Conservation (phyloP, 64 coral and sea anemone species). For the Orbicella faveolata region DNA sequence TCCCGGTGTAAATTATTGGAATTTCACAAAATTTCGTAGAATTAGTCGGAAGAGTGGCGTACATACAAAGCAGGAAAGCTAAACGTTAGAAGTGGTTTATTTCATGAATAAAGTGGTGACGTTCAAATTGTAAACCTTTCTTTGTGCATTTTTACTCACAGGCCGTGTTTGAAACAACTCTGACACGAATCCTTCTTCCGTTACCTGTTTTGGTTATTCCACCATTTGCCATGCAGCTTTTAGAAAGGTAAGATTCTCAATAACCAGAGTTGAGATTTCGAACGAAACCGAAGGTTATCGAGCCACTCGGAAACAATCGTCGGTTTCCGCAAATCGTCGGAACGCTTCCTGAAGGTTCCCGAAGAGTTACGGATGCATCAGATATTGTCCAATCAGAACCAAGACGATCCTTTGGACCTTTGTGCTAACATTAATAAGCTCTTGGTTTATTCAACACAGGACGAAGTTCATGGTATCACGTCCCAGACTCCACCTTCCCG, state of each 20-base stretch:
- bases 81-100: too few relatives aligned
- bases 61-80: too few relatives aligned
- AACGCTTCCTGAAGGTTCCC: too few relatives aligned
- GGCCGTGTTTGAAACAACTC: slow-evolving; percentile 97
- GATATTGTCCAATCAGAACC: too few relatives aligned
- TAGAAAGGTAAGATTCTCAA: slow-evolving; percentile 82
- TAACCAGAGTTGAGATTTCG: background rate
- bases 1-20: too few relatives aligned
- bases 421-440: background rate
- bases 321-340: too few relatives aligned
- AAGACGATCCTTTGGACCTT: too few relatives aligned
- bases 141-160: slow-evolving; percentile 17
- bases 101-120: too few relatives aligned
- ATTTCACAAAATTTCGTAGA: too few relatives aligned
- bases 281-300: background rate
- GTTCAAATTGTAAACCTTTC: too few relatives aligned
- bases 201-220: slow-evolving; percentile 83
- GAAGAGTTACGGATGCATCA: too few relatives aligned
- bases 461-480: slow-evolving; percentile 64
- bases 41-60: too few relatives aligned
- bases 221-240: slow-evolving; percentile 76
- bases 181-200: slow-evolving; percentile 83
- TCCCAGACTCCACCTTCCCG: slow-evolving; percentile 60
- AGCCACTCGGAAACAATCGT: background rate
- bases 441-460: slow-evolving; percentile 19